Evolutionary conservation across 2,113 vertebrate species (phyloP).

Genomic region (Pomatostomus ruficeps): DNA sequence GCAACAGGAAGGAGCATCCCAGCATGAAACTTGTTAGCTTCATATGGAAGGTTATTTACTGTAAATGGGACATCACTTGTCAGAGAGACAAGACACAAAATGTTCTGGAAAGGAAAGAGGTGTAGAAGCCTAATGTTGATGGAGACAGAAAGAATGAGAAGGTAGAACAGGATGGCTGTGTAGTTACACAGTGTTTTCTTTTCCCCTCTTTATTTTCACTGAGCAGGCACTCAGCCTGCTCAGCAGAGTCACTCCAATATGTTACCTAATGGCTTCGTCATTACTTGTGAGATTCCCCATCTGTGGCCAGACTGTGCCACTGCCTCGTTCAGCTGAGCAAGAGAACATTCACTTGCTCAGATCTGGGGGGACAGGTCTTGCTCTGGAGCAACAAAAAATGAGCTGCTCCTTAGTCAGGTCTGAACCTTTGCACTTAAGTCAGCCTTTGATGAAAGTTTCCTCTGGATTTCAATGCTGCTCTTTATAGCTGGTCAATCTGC

Average conservation of each 20-base stretch:
- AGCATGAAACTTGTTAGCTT: neutral
- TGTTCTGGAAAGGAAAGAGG: neutral
- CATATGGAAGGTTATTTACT: neutral
- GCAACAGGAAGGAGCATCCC: neutral
- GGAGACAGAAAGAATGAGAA: neutral
- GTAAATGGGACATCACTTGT: neutral
- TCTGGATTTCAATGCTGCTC: neutral
- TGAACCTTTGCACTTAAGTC: slow-evolving; percentile 14
- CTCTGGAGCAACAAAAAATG: neutral
- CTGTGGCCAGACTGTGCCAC: slow-evolving; percentile 28
- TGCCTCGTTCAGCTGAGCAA: neutral
- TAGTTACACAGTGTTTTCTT: neutral
- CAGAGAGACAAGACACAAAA: neutral
- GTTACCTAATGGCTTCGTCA: neutral
- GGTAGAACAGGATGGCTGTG: neutral
- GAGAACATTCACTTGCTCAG: neutral
- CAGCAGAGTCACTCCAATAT: slow-evolving; percentile 14
- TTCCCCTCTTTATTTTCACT: neutral
- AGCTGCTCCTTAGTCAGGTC: slow-evolving; percentile 4
- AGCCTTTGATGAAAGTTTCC: slow-evolving; percentile 17
- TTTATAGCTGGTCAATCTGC: neutral
- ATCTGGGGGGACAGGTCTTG: neutral
- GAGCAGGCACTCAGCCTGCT: slow-evolving; percentile 20
- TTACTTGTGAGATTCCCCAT: slow-evolving; percentile 40
- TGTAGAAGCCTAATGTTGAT: neutral